Evolutionary conservation across 2,888 invertebrate species (phyloP).

Genomic region (Andricus curvator): DNA sequence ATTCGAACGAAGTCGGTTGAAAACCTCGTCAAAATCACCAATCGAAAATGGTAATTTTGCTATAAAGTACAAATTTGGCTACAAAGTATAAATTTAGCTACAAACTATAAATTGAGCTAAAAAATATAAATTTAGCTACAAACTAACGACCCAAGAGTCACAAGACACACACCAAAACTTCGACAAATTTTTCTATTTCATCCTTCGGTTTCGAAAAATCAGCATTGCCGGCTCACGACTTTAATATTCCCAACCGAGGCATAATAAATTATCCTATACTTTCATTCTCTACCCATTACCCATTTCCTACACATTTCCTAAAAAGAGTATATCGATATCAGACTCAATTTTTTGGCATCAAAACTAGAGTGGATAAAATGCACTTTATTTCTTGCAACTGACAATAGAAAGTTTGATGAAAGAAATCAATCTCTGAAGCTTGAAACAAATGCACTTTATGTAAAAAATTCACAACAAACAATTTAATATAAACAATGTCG

Average conservation of each 20-base stretch:
- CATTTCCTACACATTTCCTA: constrained; percentile 21
- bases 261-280: constrained; percentile 28
- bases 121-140: constrained; percentile 24
- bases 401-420: background rate
- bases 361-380: background rate
- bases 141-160: background rate
- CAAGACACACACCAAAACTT: constrained; percentile 19
- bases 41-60: constrained; percentile 6
- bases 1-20: constrained; percentile 24
- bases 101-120: constrained; percentile 9
- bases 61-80: constrained; percentile 26
- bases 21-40: constrained; percentile 14
- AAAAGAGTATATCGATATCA: constrained; percentile 18
- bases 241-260: background rate
- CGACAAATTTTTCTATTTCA: constrained; percentile 12
- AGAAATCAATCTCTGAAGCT: background rate
- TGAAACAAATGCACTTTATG: background rate
- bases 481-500: background rate
- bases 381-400: constrained; percentile 12
- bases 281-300: constrained; percentile 24
- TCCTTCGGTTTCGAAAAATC: background rate
- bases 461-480: background rate
- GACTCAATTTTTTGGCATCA: background rate
- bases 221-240: background rate
- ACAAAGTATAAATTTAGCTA: constrained; percentile 34